Conservation (phyloP, 2,888 invertebrate genomes). For the Agrilus cyanescens region DNA sequence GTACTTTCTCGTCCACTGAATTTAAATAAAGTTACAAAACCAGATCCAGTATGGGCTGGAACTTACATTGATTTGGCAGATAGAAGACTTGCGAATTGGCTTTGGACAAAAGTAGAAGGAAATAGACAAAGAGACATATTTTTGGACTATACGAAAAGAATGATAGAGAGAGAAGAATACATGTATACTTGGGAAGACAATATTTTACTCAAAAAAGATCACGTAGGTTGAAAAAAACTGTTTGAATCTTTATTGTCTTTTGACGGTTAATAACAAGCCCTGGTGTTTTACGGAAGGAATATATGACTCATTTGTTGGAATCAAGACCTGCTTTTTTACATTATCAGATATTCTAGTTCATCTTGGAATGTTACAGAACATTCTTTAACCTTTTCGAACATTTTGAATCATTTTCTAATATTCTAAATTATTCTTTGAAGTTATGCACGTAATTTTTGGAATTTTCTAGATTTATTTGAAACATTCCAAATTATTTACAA, state of each 20-base stretch:
- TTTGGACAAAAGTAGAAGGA: conserved; percentile 77
- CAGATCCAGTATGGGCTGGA: conserved; percentile 83
- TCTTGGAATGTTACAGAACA: too few species aligned
- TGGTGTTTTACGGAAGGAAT: too few species aligned
- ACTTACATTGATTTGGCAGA: conserved; percentile 91
- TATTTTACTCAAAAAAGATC: conserved; percentile 21
- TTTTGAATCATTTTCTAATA: too few species aligned
- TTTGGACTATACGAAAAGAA: conserved; percentile 42
- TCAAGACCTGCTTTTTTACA: too few species aligned
- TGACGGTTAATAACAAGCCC: too few species aligned
- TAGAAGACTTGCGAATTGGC: conserved; percentile 79
- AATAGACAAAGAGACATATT: conserved; percentile 67
- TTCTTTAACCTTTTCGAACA: too few species aligned
- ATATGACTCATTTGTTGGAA: too few species aligned
- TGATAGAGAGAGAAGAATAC: conserved; percentile 24
- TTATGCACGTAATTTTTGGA: too few species aligned
- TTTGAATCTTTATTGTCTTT: neutral
- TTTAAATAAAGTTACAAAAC: conserved; percentile 58
- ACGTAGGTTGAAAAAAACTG: conserved; percentile 17
- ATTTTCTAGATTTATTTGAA: too few species aligned
- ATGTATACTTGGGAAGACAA: conserved; percentile 19
- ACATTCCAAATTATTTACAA: too few species aligned
- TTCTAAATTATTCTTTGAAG: too few species aligned
- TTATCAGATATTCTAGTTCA: too few species aligned
- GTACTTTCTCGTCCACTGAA: conserved; percentile 94